Conservation (phyloP, 2,888 invertebrate species). For the Papilio elwesi region DNA sequence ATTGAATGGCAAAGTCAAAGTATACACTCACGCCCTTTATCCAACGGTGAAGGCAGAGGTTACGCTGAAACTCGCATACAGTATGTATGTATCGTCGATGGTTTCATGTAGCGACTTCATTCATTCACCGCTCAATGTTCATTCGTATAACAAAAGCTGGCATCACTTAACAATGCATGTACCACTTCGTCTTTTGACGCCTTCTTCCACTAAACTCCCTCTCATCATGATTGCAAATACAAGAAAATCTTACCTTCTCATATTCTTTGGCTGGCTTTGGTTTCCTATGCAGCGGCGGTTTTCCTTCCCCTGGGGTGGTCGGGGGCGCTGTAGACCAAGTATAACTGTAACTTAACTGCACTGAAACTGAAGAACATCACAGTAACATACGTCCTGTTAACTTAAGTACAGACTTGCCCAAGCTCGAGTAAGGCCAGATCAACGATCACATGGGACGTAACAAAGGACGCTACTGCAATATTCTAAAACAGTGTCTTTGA, state of each 20-base stretch:
- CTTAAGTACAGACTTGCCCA: background rate
- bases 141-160: too few relatives aligned
- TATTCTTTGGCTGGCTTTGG: slow-evolving; percentile 81
- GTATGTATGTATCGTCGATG: too few relatives aligned
- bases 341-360: slow-evolving; percentile 38
- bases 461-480: slow-evolving; percentile 23
- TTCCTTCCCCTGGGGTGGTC: slow-evolving; percentile 82
- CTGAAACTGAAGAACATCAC: slow-evolving; percentile 37
- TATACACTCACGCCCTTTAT: too few relatives aligned
- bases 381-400: slow-evolving; percentile 35
- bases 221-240: background rate
- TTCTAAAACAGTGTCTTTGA: background rate
- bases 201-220: too few relatives aligned
- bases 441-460: background rate
- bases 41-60: too few relatives aligned
- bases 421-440: slow-evolving; percentile 8
- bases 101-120: too few relatives aligned
- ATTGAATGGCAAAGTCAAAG: too few relatives aligned
- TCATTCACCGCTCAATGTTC: too few relatives aligned
- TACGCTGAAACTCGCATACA: too few relatives aligned
- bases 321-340: slow-evolving; percentile 60
- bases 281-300: slow-evolving; percentile 86
- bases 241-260: slow-evolving; percentile 61
- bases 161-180: too few relatives aligned
- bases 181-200: too few relatives aligned